Percentiles rank a stretch among this genome's conserved stretches.
These are phyloP conservation scores for Phoxinus dragarum DNA, from an alignment of 2,797 vertebrate species.

Conservation along the genomic window DNA sequence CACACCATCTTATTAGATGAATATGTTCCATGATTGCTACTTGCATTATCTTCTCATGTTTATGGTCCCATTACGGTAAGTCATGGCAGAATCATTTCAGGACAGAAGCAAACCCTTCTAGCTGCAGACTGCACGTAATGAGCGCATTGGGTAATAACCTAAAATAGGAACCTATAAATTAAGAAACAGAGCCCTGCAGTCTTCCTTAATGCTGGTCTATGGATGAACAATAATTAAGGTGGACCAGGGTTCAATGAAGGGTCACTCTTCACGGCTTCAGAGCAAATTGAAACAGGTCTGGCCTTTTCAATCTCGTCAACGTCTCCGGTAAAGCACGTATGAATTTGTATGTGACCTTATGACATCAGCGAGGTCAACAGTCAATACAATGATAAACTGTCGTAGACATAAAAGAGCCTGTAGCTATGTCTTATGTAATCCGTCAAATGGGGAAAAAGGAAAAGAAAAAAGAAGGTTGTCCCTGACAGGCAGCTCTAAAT, in stretches of 20 bases:
- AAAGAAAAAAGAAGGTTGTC: neutral
- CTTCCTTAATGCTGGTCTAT: constrained; percentile 30
- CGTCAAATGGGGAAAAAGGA: neutral
- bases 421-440: neutral
- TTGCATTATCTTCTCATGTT: constrained; percentile 43
- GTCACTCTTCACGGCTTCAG: constrained; percentile 15
- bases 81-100: constrained; percentile 35
- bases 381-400: constrained; percentile 27
- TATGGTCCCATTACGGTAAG: constrained; percentile 37
- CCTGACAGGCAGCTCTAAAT: neutral
- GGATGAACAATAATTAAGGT: constrained; percentile 52
- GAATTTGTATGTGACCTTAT: constrained; percentile 24
- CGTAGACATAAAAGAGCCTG: constrained; percentile 8
- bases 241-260: constrained; percentile 38
- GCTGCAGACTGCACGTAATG: constrained; percentile 33
- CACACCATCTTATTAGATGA: constrained; percentile 1
- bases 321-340: neutral
- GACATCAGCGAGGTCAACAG: constrained; percentile 29
- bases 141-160: constrained; percentile 29
- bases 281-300: constrained; percentile 45
- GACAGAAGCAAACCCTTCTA: constrained; percentile 21
- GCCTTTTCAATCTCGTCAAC: constrained; percentile 30
- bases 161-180: constrained; percentile 50
- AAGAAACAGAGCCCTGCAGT: constrained; percentile 26
- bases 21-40: constrained; percentile 30